Base-by-base conservation (phyloP, 2,888 invertebrate genomes). In the Coenonympha arcania region DNA sequence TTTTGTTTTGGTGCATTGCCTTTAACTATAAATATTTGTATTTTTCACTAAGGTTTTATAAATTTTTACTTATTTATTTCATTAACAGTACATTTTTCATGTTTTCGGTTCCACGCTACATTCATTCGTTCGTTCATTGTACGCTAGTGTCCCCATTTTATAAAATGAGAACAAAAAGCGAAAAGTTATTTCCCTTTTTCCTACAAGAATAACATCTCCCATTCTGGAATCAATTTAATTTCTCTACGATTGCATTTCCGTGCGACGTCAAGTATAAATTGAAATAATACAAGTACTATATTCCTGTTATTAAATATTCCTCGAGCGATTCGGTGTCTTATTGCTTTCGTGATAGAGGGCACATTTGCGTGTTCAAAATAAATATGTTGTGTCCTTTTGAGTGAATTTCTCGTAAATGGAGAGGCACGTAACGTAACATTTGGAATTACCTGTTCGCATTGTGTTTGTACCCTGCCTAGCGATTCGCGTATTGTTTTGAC, bases 171-270 rank as follows among this genome's bases (percentile, higher is more conserved):
- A 47, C 15, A 40, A 31, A 31, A 18, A 19, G 36, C 8, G 33
- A 3, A 45, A 31, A 9, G 33, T 16, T 15, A 37, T 37, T 37
- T 45, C 18, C 18, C 16, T 41, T 1, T 41, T 26, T 13, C 26
- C 26, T 26, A 11, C 41, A 43, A 47, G 43, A 44, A 48, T 48
- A 39, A 43, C 31, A 40, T 47, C 37, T 28, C 19, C 40, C 41
- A 46, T 48, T 48, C 40, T 44, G 40, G 37, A 43, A 52, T 52
- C 52, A 52, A 48, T 52, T 52, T 52, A 48, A 40, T 52, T 52
- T 40, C 39, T 48, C 48, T 44, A 52, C 43, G 40, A 52, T 52
- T 44, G 52, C 52, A 48, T 48, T 52, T 44, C 48, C 39, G 20
- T 16, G 43, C 39, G 37, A 50, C 26, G 42, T 51, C 46, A 47